Percentiles rank a stretch among this genome's conserved stretches.
phyloP scores from a whole-genome alignment of 1,140 invertebrate species.

The Drosophila takahashii region DNA sequence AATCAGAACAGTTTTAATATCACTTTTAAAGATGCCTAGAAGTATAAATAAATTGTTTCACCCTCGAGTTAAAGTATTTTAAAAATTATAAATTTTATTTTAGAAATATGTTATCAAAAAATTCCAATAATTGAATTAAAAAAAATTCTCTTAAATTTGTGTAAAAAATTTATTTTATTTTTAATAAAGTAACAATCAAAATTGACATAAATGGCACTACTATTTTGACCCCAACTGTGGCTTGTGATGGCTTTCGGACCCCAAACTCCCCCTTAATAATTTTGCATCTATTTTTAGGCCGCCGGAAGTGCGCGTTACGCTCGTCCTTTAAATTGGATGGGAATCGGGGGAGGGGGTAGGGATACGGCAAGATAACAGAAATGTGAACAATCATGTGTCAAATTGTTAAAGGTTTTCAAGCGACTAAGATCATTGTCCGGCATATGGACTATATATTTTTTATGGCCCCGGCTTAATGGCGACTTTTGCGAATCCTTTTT shows the following conservation, averaged over 20 bases:
- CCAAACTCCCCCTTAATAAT: constrained; percentile 50
- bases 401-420: constrained; percentile 36
- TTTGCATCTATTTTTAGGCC: constrained; percentile 67
- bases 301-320: constrained; percentile 60
- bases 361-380: constrained; percentile 46
- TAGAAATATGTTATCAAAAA: no score
- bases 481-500: constrained; percentile 13
- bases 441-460: constrained; percentile 27
- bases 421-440: constrained; percentile 23
- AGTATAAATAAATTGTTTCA: no score
- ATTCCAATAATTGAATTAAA: no score
- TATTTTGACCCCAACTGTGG: not conserved
- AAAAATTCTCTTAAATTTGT: no score
- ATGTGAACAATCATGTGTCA: constrained; percentile 42
- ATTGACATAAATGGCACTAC: not conserved
- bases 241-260: not conserved
- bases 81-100: no score
- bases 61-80: no score
- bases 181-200: no score
- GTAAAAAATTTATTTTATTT: no score
- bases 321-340: constrained; percentile 46
- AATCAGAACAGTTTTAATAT: no score
- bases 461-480: constrained; percentile 17
- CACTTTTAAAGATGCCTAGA: not conserved
- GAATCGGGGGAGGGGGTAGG: constrained; percentile 13